These are phyloP conservation scores for Neoitamus cyanurus DNA, from an alignment of 2,888 invertebrate genomes.

Conservation along the genomic window DNA sequence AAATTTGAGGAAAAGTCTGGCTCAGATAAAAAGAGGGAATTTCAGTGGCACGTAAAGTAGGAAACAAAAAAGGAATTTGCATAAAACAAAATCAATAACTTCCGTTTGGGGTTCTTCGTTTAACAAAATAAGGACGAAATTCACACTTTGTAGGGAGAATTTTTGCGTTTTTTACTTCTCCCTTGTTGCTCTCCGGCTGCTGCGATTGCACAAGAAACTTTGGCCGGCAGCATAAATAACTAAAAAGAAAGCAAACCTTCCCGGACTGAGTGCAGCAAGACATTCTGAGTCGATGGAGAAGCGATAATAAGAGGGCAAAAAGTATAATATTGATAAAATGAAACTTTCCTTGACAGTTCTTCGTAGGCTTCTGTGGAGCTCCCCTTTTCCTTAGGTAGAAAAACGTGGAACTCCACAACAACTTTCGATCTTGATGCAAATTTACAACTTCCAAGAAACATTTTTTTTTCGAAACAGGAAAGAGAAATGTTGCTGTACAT, in stretches of 20 bases:
- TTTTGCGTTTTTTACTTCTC: constrained; percentile 7
- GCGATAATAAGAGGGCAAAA: constrained; percentile 36
- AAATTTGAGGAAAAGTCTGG: constrained; percentile 16
- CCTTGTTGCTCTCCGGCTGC: constrained; percentile 21
- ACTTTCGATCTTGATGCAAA: constrained; percentile 30
- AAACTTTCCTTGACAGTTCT: constrained; percentile 23
- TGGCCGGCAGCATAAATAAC: constrained; percentile 15
- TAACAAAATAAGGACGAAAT: constrained; percentile 13
- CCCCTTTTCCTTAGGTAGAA: constrained; percentile 13
- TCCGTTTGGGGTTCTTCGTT: constrained; percentile 2
- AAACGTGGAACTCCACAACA: not conserved
- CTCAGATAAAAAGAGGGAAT: constrained; percentile 17
- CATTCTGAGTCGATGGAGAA: not conserved
- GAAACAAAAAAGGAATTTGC: constrained; percentile 9
- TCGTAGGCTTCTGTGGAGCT: not conserved
- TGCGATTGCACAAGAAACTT: constrained; percentile 37
- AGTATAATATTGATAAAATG: constrained; percentile 45
- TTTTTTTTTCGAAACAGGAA: not conserved
- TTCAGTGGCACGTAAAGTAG: constrained; percentile 6
- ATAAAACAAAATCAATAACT: constrained; percentile 43
- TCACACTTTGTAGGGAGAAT: constrained; percentile 25
- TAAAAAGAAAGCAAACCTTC: not conserved
- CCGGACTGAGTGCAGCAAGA: constrained; percentile 28
- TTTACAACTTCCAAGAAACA: constrained; percentile 13
- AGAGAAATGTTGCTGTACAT: not conserved